Evolutionary conservation across 2,888 invertebrate genomes (phyloP), one percentile per base, ranked within the genome.

Genomic region (Cryptocheilus praepositus): DNA sequence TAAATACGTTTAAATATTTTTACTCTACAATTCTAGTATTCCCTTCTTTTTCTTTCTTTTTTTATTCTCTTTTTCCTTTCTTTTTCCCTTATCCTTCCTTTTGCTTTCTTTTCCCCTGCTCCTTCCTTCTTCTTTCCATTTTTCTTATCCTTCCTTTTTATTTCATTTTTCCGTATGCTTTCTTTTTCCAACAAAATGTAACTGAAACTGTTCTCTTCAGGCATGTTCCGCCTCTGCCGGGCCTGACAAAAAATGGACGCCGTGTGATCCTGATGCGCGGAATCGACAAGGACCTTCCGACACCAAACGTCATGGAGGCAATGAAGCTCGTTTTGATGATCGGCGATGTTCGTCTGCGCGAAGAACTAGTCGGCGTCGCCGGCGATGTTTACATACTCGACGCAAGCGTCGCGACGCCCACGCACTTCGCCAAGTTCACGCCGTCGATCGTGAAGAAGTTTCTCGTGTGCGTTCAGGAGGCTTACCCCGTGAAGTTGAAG

Each of bases 401-500:
- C 81, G 96, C 95, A 0, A 91, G 92, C 25, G 93, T 94, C 36
- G 95, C 95, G 0, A 94, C 95, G 0, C 93, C 95, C 0, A 91
- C 93, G 0, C 95, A 96, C 87, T 95, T 96, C 86, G 93, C 95
- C 75, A 96, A 95, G 89, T 94, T 96, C 87, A 95, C 95, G 0
- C 96, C 96, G 0, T 90, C 94, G 0, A 89, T 95, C 59, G 93
- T 95, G 61, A 96, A 95, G 90, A 96, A 96, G 89, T 95, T 96
- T 90, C 90, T 96, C 81, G 93, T 95, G 70, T 95, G 95, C 87
- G 95, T 95, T 18, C 90, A 94, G 92, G 96, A 96, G 90, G 96
- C 95, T 3, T 96, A 96, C 87, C 96, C 96, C 4, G 96, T 96
- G 0, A 96, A 95, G 87, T 90, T 96, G 81, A 96, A 96, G 89